Evolutionary conservation across 1,140 invertebrate genomes (phyloP), one percentile per base, ranked within the genome.

Genomic region (Nebria ingens): DNA sequence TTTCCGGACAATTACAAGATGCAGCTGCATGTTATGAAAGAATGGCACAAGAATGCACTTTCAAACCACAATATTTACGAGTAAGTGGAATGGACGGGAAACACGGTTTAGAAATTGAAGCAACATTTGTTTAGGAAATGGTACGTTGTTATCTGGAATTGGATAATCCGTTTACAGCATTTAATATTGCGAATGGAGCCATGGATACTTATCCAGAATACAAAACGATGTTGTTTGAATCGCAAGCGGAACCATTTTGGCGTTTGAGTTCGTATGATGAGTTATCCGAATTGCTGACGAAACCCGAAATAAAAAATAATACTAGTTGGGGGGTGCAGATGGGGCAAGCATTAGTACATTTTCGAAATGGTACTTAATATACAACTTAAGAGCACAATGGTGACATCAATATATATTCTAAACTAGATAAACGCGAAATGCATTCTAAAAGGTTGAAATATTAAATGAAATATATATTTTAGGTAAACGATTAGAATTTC

Each of bases 191-290:
- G 23, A 76, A 84, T 58, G 78, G 79, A 1, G 64, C 80, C 2
- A 65, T 80, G 19, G 55, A 67, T 61, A 59, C 59, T 61, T 64
- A 75, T 72, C 70, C 71, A 59, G 60, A 71, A 64, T 60, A 69
- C 67, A 13, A 73, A 70, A 58, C 72, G 71, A 49, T 69, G 65
- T 71, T 79, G 22, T 76, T 79, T 59, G 82, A 84, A 58, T 78
- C 86, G 51, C 78, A 85, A 56, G 81, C 89, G 1, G 94, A 98
- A 69, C 83, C 91, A 0, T 78, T 93, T 19, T 97, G 91, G 91
- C 83, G 88, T 61, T 73, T 97, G 3, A 84, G 86, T 2, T 79
- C 84, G 58, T 96, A 91, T 71, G 84, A 87, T 22, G 79, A 85
- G 56, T 66, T 93, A 1, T 81, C 89, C n/a, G 71, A 80, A 21